Evolutionary conservation across 2,888 invertebrate genomes (phyloP).

Genomic region (Eurois occulta): DNA sequence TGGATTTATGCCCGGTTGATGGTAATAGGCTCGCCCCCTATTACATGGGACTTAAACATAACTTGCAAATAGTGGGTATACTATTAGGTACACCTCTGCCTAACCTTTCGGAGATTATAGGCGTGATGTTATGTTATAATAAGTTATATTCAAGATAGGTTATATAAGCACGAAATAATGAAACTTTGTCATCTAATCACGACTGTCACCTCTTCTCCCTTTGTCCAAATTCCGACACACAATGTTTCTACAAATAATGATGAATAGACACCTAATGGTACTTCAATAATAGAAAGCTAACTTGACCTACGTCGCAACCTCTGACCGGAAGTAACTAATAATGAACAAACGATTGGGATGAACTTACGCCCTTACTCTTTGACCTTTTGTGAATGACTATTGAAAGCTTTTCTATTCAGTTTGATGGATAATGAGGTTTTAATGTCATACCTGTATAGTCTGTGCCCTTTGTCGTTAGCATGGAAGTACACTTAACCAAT

Average conservation of each 20-base stretch:
- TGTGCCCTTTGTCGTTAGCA: not conserved
- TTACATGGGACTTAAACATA: too few relatives aligned
- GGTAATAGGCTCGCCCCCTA: too few relatives aligned
- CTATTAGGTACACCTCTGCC: too few relatives aligned
- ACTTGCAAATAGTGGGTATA: too few relatives aligned
- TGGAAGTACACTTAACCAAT: not conserved
- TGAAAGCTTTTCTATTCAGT: constrained; percentile 8
- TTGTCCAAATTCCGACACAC: not conserved
- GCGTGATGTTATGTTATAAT: too few relatives aligned
- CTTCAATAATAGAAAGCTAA: constrained; percentile 50
- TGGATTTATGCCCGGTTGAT: too few relatives aligned
- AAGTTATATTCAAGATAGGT: too few relatives aligned
- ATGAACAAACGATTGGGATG: constrained; percentile 18
- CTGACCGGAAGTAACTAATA: constrained; percentile 53
- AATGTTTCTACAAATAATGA: constrained; percentile 17
- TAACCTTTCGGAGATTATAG: too few relatives aligned
- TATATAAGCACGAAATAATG: not conserved
- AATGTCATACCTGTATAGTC: not conserved
- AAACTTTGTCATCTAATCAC: not conserved
- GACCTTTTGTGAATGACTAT: constrained; percentile 24
- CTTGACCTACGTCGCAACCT: constrained; percentile 27
- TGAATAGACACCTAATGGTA: constrained; percentile 30
- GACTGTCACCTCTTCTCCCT: not conserved
- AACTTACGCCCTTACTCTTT: constrained; percentile 37
- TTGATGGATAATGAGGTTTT: not conserved